These are phyloP conservation scores for Isurus oxyrinchus DNA, from an alignment of 2,113 vertebrate genomes.

Conservation along the genomic window DNA sequence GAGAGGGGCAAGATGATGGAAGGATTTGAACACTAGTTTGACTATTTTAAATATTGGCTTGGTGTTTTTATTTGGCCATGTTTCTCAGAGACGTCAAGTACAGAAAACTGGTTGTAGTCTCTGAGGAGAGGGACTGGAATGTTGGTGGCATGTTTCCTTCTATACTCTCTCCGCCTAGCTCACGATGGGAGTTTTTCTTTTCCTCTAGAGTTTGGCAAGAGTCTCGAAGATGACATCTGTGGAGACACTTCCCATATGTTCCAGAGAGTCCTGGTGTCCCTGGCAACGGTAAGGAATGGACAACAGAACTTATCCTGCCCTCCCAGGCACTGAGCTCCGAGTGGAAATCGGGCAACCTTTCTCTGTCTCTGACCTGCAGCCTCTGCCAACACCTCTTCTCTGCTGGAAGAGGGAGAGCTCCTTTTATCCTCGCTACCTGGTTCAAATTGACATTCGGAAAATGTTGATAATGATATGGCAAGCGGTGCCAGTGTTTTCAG, in stretches of 20 bases:
- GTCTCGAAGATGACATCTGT: constrained; percentile 73
- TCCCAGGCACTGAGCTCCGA: no score
- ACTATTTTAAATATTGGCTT: no score
- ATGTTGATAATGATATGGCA: no score
- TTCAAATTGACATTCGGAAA: background rate
- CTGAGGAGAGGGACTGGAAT: no score
- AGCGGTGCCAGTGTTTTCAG: background rate
- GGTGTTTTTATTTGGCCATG: background rate
- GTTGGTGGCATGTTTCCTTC: background rate
- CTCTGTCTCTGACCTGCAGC: background rate
- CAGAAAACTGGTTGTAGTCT: background rate
- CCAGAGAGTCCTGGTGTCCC: constrained; percentile 83
- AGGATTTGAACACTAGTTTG: background rate
- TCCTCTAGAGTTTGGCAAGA: constrained; percentile 61
- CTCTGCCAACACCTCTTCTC: no score
- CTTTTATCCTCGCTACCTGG: background rate
- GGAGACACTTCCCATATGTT: constrained; percentile 89
- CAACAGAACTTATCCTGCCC: background rate
- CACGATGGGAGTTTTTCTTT: background rate
- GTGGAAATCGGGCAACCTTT: background rate
- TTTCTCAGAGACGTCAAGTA: background rate
- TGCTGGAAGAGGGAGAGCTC: background rate
- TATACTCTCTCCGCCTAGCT: no score
- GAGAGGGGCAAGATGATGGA: background rate
- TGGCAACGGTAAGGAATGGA: constrained; percentile 65